Conservation (phyloP, 2,888 invertebrate genomes). For the Rhingia rostrata region DNA sequence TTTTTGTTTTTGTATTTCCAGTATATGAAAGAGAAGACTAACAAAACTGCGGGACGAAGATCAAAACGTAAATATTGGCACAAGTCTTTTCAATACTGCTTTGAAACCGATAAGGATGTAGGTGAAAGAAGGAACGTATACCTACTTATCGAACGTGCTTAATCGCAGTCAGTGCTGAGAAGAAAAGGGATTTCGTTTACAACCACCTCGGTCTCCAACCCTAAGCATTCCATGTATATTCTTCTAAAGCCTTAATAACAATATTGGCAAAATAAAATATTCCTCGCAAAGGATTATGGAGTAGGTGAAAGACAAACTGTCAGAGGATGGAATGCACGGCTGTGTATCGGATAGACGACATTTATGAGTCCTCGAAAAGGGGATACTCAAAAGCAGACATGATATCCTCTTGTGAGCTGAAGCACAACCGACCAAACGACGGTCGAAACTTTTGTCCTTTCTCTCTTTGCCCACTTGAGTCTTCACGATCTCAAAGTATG, state of each 20-base stretch:
- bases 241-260: slow-evolving; percentile 52
- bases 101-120: slow-evolving; percentile 31
- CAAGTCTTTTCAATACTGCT: slow-evolving; percentile 39
- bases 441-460: slow-evolving; percentile 37
- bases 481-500: slow-evolving; percentile 33
- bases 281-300: slow-evolving; percentile 49
- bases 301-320: slow-evolving; percentile 65
- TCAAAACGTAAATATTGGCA: slow-evolving; percentile 41
- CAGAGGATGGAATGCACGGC: slow-evolving; percentile 24
- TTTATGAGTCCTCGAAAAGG: slow-evolving; percentile 61
- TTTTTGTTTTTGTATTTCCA: not conserved
- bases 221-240: slow-evolving; percentile 14
- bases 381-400: slow-evolving; percentile 65
- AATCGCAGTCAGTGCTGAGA: slow-evolving; percentile 29
- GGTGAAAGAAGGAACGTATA: slow-evolving; percentile 20
- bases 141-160: slow-evolving; percentile 38
- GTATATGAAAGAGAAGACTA: not conserved
- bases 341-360: slow-evolving; percentile 63
- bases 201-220: slow-evolving; percentile 8
- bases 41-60: slow-evolving; percentile 8
- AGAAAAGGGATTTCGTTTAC: slow-evolving; percentile 45
- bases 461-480: slow-evolving; percentile 38
- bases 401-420: slow-evolving; percentile 46
- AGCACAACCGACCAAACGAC: slow-evolving; percentile 38
- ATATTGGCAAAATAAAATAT: slow-evolving; percentile 65